Percentiles rank a stretch among this genome's conserved stretches.
These are phyloP conservation scores for Zonitis immaculata DNA, from an alignment of 2,888 invertebrate species.

Conservation along the genomic window DNA sequence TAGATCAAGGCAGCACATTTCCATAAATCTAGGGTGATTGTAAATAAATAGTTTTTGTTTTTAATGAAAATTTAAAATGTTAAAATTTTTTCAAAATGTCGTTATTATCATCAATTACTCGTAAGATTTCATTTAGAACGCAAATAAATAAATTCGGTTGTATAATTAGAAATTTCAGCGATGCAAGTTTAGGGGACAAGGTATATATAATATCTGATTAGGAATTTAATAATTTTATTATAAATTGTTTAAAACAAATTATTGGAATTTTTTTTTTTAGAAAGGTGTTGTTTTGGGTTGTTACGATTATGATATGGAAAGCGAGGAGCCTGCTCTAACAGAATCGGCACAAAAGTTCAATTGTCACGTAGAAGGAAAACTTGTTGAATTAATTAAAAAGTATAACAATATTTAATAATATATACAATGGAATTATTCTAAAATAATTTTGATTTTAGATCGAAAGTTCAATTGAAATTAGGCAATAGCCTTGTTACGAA, in stretches of 20 bases:
- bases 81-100: background rate
- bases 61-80: background rate
- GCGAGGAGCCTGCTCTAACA: constrained; percentile 49
- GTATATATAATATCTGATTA: no score
- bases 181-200: no score
- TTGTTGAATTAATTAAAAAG: constrained; percentile 52
- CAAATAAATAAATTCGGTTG: no score
- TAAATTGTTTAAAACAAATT: no score
- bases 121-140: background rate
- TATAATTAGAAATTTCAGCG: no score
- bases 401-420: no score
- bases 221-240: no score
- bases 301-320: constrained; percentile 45
- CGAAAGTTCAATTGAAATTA: background rate
- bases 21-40: background rate
- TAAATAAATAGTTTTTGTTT: background rate
- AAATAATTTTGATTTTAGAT: background rate
- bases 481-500: constrained; percentile 53
- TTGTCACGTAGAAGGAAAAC: constrained; percentile 52
- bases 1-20: background rate
- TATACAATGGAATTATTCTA: no score
- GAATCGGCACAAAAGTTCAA: constrained; percentile 52
- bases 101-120: background rate
- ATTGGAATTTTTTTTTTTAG: no score
- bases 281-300: constrained; percentile 56